Base-by-base conservation (phyloP, 2,113 vertebrate species). In the Halichoeres trimaculatus region DNA sequence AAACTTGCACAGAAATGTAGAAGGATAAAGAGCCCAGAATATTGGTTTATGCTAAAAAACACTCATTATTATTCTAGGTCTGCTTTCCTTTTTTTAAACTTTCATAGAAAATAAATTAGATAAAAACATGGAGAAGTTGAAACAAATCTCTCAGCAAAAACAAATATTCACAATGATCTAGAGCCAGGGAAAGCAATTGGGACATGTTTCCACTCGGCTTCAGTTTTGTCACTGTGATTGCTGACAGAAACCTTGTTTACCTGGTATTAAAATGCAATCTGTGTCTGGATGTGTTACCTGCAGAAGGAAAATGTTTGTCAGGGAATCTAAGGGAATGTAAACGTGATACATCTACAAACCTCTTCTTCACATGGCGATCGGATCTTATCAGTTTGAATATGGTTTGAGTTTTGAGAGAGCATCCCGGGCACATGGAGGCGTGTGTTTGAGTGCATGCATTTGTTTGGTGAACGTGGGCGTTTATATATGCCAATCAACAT, bases 201-300 rank as follows among this genome's bases (percentile, higher is more conserved):
- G n/a, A 45, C 4, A 19, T 43, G 26, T 60, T 62, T 23, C 43
- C 53, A 59, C 14, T 34, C 3, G 26, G 23, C n/a, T 61, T 45
- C 65, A 64, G 24, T 67, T 70, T 51, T 59, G 41, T 40, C 19
- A 2, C 30, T 62, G 9, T 41, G 36, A 47, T 51, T 13, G 23
- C 70, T 53, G 35, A 20, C 6, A 64, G 43, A 17, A 45, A 45
- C 43, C 43, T 48, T 48, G 45, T 53, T 30, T 45, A 74, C 48
- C 5, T 71, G 50, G 35, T 60, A 61, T 56, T 62, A 24, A 66
- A 77, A 62, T 66, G 26, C 57, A 58, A 19, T 70, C 23, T 53
- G 51, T 53, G 17, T 35, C 26, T 45, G 63, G 6, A 20, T 63
- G 16, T 62, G 35, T 78, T 52, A 55, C 17, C 11, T 69, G 47